Percentiles rank a stretch among this genome's conserved stretches.
Evolutionary conservation across 2,888 invertebrate genomes (phyloP).

Genomic region (Ectemnius lituratus): DNA sequence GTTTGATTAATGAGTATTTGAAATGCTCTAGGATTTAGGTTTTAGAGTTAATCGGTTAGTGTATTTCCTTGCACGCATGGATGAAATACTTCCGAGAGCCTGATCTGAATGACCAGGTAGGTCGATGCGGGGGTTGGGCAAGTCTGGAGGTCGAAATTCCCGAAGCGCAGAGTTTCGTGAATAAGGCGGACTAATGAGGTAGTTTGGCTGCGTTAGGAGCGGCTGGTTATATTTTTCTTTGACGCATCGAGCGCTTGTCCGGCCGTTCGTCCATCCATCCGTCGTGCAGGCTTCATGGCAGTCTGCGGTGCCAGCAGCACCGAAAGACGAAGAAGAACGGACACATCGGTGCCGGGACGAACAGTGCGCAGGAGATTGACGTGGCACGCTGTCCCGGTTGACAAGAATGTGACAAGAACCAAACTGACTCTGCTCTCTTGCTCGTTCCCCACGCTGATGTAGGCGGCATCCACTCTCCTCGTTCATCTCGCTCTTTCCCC

Average conservation of each 20-base stretch:
- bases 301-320: conserved; percentile 24
- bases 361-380: conserved; percentile 75
- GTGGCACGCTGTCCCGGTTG: conserved; percentile 75
- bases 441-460: conserved; percentile 59
- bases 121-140: too few relatives aligned
- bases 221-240: conserved; percentile 77
- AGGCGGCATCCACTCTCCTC: conserved; percentile 58
- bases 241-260: conserved; percentile 75
- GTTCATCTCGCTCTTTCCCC: conserved; percentile 54
- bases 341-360: conserved; percentile 48
- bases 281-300: conserved; percentile 57
- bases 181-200: conserved; percentile 76
- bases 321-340: conserved; percentile 37
- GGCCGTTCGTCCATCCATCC: conserved; percentile 70
- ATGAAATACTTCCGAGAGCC: too few relatives aligned
- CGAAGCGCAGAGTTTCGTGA: conserved; percentile 64
- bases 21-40: too few relatives aligned
- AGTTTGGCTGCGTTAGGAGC: conserved; percentile 70
- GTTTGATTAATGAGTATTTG: too few relatives aligned
- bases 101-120: too few relatives aligned
- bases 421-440: conserved; percentile 70
- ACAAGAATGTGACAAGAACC: conserved; percentile 78
- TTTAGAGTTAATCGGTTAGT: too few relatives aligned
- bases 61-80: too few relatives aligned
- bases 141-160: conserved; percentile 25